A percentile compares a stretch with the other conserved stretches of the same genome.
These are phyloP conservation scores for Nephrotoma appendiculata DNA, from an alignment of 2,888 invertebrate genomes.

Conservation along the genomic window DNA sequence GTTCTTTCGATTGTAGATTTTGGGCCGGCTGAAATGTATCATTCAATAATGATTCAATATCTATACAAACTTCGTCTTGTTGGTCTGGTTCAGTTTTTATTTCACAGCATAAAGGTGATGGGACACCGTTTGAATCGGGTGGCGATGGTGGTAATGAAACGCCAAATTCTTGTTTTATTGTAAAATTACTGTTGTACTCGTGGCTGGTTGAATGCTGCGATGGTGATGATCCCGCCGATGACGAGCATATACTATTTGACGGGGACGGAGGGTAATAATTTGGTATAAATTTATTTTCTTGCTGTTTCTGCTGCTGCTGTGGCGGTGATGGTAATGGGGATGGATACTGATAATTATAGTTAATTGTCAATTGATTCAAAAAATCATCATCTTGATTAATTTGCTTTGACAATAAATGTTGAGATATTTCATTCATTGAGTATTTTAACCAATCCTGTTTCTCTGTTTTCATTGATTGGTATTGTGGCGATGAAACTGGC, in stretches of 20 bases:
- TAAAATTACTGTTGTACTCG: constrained; percentile 22
- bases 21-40: constrained; percentile 16
- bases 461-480: constrained; percentile 27
- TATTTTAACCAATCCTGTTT: constrained; percentile 20
- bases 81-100: constrained; percentile 28
- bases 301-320: neutral
- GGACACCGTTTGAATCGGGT: constrained; percentile 40
- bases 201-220: constrained; percentile 27
- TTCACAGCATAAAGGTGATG: constrained; percentile 33
- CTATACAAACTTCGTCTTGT: constrained; percentile 26
- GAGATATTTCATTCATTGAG: neutral
- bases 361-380: constrained; percentile 1
- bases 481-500: neutral
- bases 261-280: constrained; percentile 10
- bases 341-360: constrained; percentile 15
- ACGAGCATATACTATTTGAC: constrained; percentile 8
- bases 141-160: constrained; percentile 42
- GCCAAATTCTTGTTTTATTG: constrained; percentile 34
- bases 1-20: constrained; percentile 41
- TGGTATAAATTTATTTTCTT: neutral
- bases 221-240: constrained; percentile 15
- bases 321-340: constrained; percentile 28
- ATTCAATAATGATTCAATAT: constrained; percentile 24
- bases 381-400: neutral
- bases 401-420: neutral